Percentiles rank a stretch among this genome's conserved stretches.
Conservation (phyloP, 2,797 vertebrate species). For the Galagoides demidoff region DNA sequence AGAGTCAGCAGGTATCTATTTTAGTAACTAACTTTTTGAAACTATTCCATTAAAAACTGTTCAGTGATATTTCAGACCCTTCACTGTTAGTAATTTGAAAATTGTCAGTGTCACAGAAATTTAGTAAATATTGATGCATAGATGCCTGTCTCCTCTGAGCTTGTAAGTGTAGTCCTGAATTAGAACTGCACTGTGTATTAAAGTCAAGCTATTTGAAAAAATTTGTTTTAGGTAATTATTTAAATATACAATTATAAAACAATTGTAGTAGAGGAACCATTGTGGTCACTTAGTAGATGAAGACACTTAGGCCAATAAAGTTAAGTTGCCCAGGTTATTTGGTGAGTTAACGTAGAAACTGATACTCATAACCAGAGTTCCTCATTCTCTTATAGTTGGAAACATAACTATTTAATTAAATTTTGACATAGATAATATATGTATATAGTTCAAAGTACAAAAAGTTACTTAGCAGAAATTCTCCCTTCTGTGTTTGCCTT, state of each 20-base stretch:
- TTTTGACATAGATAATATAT: constrained; percentile 20
- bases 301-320: background rate
- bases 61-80: constrained; percentile 9
- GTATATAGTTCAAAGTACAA: background rate
- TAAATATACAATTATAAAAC: background rate
- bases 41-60: constrained; percentile 14
- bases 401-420: constrained; percentile 11
- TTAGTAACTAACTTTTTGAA: background rate
- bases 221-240: background rate
- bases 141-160: background rate
- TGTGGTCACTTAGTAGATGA: background rate
- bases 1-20: constrained; percentile 8
- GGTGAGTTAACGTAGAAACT: background rate
- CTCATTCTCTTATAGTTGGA: constrained; percentile 22
- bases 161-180: background rate
- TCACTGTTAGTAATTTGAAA: constrained; percentile 10
- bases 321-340: background rate
- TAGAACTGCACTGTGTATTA: background rate
- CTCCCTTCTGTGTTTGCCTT: background rate
- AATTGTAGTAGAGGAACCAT: background rate
- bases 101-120: background rate
- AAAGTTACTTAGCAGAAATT: constrained; percentile 9
- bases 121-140: constrained; percentile 6
- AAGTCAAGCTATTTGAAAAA: constrained; percentile 35
- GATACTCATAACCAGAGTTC: background rate